These are phyloP conservation scores for Sepiola atlantica DNA, from an alignment of 2,888 invertebrate genomes.

Conservation along the genomic window DNA sequence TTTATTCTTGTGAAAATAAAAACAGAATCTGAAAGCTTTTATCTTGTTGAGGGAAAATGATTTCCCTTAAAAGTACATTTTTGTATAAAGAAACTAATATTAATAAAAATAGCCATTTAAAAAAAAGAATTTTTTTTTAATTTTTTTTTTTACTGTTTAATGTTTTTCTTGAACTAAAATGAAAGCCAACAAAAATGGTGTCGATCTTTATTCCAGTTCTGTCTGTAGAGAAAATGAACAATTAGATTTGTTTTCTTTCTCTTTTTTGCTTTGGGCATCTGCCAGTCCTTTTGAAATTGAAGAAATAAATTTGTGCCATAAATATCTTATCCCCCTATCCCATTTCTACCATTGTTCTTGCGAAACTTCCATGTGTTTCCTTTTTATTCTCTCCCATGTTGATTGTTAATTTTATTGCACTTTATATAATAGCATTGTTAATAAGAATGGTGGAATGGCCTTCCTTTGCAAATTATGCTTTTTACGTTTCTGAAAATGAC, in stretches of 20 bases:
- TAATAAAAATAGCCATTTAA: too few species aligned
- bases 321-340: background rate
- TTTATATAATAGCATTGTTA: background rate
- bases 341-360: background rate
- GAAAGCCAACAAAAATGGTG: background rate
- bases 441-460: slow-evolving; percentile 25
- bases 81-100: too few species aligned
- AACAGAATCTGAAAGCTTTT: too few species aligned
- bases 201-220: background rate
- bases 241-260: background rate
- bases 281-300: background rate
- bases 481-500: background rate
- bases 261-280: slow-evolving; percentile 20
- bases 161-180: background rate
- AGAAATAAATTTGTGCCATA: slow-evolving; percentile 16
- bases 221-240: background rate
- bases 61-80: too few species aligned
- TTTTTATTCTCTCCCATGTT: background rate
- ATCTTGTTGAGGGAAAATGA: too few species aligned
- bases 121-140: too few species aligned
- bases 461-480: background rate
- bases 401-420: background rate
- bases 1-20: too few species aligned
- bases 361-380: background rate
- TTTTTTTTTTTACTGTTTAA: background rate